Conservation (phyloP, 2,113 vertebrate genomes). For the Tamias sibiricus region DNA sequence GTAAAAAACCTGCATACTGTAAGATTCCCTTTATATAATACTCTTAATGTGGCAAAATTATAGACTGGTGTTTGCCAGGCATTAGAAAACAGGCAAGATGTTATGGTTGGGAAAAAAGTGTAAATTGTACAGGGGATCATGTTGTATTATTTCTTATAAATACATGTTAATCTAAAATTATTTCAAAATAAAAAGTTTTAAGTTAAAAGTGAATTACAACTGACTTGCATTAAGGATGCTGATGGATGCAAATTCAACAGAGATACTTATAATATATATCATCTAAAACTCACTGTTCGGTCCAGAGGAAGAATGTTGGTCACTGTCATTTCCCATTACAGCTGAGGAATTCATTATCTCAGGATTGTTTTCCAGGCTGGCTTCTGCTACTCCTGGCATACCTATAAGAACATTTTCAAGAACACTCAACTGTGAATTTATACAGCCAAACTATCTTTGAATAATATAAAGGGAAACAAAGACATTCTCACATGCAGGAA, state of each 20-base stretch:
- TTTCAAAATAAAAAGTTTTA: conserved; percentile 52
- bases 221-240: conserved; percentile 43
- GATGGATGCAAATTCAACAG: not conserved
- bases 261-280: conserved; percentile 2
- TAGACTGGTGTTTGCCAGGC: not conserved
- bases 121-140: not conserved
- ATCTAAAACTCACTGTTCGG: conserved; percentile 28
- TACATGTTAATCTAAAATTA: conserved; percentile 36
- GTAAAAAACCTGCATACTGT: not conserved
- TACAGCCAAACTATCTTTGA: not conserved
- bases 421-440: conserved; percentile 36
- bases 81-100: not conserved
- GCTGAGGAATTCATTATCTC: not conserved
- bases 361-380: not conserved
- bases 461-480: conserved; percentile 32
- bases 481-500: not conserved
- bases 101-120: conserved; percentile 35
- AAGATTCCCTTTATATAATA: conserved; percentile 39
- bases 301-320: not conserved
- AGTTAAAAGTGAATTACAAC: not conserved
- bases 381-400: not conserved
- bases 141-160: conserved; percentile 38
- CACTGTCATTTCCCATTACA: not conserved
- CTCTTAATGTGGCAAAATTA: conserved; percentile 26
- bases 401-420: conserved; percentile 47